Percentiles rank a stretch among this genome's conserved stretches.
These are phyloP conservation scores for Tenthredo distinguenda DNA, from an alignment of 2,888 invertebrate species.

Conservation along the genomic window DNA sequence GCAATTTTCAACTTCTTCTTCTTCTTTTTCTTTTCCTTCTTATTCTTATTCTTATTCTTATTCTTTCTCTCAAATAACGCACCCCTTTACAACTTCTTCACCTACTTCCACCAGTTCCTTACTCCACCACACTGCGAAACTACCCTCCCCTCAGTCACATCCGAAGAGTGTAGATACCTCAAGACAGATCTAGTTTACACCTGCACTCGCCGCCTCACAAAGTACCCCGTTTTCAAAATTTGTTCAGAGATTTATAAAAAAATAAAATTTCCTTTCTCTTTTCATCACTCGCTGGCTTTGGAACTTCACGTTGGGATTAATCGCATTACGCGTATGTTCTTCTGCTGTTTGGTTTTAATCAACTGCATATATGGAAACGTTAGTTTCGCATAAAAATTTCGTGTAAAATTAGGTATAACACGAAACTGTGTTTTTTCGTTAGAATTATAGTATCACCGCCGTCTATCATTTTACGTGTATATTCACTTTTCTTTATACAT, in stretches of 20 bases:
- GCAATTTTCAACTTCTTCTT: constrained; percentile 27
- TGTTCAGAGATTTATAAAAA: not conserved
- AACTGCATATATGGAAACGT: not conserved
- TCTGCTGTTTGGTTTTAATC: not conserved
- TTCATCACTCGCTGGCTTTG: too few relatives aligned
- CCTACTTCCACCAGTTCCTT: not conserved
- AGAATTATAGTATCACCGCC: not conserved
- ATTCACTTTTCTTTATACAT: not conserved
- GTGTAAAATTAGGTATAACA: not conserved
- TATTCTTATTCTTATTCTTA: not conserved
- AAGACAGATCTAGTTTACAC: not conserved
- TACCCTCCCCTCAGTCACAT: not conserved
- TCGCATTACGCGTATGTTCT: not conserved
- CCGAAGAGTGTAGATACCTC: not conserved
- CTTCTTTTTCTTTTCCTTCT: not conserved
- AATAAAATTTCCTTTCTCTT: not conserved
- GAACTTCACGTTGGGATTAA: not conserved
- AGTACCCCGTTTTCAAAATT: not conserved
- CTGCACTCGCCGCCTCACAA: not conserved
- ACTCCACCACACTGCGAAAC: not conserved
- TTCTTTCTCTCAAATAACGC: not conserved
- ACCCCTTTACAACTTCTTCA: not conserved
- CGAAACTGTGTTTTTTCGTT: not conserved
- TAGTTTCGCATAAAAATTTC: too few relatives aligned
- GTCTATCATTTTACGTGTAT: not conserved